A percentile compares a stretch with the other conserved stretches of the same genome.
Conservation (phyloP, 1,140 invertebrate genomes). For the Microplitis demolitor region DNA sequence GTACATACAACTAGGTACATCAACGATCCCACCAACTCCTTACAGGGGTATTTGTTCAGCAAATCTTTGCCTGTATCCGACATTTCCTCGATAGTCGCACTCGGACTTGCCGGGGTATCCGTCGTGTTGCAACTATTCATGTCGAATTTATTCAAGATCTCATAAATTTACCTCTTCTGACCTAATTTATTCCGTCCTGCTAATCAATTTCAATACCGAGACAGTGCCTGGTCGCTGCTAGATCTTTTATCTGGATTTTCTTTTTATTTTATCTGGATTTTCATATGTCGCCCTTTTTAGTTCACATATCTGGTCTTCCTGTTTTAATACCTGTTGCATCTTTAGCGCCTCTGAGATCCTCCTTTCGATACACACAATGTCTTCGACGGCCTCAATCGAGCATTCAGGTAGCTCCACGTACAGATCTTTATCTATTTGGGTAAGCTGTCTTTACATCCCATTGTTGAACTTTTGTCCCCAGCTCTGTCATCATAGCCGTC, state of each 20-base stretch:
- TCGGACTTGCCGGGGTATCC: not conserved
- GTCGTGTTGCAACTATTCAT: slow-evolving; percentile 4
- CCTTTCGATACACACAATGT: too few relatives aligned
- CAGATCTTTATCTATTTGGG: too few relatives aligned
- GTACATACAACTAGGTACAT: slow-evolving; percentile 46
- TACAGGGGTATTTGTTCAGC: slow-evolving; percentile 32
- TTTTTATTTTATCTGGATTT: not conserved
- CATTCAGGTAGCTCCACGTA: too few relatives aligned
- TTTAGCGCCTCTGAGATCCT: too few relatives aligned
- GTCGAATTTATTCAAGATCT: slow-evolving; percentile 18
- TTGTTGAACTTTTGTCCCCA: too few relatives aligned
- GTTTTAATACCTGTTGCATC: too few relatives aligned
- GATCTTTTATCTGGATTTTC: slow-evolving; percentile 14
- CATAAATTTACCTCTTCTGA: slow-evolving; percentile 20
- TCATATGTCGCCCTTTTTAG: too few relatives aligned
- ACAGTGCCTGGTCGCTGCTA: slow-evolving; percentile 4
- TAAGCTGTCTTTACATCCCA: too few relatives aligned
- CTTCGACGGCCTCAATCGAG: too few relatives aligned
- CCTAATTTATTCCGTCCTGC: slow-evolving; percentile 6
- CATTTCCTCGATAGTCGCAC: slow-evolving; percentile 2
- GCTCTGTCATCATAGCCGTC: too few relatives aligned
- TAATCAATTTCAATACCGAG: slow-evolving; percentile 21
- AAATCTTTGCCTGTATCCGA: not conserved
- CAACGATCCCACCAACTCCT: slow-evolving; percentile 49
- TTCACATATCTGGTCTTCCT: too few relatives aligned